Evolutionary conservation across 2,113 vertebrate genomes (phyloP), one percentile per base, ranked within the genome.

Genomic region (Myodes glareolus): DNA sequence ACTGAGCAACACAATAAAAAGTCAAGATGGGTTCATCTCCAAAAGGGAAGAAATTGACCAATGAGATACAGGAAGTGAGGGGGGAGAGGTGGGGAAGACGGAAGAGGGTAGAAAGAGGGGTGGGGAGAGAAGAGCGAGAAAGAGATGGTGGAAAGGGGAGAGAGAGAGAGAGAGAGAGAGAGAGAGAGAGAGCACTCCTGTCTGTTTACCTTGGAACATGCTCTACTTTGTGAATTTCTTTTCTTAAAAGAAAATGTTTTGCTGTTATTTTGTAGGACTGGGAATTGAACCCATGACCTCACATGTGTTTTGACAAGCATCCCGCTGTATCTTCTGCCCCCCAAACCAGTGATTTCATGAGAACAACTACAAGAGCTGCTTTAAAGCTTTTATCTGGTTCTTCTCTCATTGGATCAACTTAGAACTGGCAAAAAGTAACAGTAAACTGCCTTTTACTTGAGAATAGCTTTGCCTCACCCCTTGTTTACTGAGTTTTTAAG

Each of bases 381-480:
- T 96, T 92, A 52, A 93, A 68, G 55, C 50, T 77, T 96, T 93
- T 58, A 21, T 58, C 58, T 58, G 58, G 58, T 1, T 58, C 58
- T 58, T 58, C 58, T 58, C 19, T 21, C 58, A 21, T 58, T 21
- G 58, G 58, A 19, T 58, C 58, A 58, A 58, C 19, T 58, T 58
- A 21, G 58, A 58, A 5, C 68, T 73, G 55, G 23, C 19, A 80
- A n/a, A n/a, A n/a, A n/a, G n/a, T n/a, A n/a, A n/a, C n/a, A n/a
- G n/a, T n/a, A n/a, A n/a, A 50, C 16, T 94, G 14, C 70, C 75
- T 88, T 92, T 93, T 55, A 86, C 23, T 81, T 80, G 50, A 47
- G 14, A 82, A 45, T 31, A 73, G 45, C 23, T 70, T 50, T 76
- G 27, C 33, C 58, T 93, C 81, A 12, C 50, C 19, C 47, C 81